Percentiles rank a stretch among this genome's conserved stretches.
These are phyloP conservation scores for Aleiodes testaceus DNA, from an alignment of 2,888 invertebrate species.

Conservation along the genomic window DNA sequence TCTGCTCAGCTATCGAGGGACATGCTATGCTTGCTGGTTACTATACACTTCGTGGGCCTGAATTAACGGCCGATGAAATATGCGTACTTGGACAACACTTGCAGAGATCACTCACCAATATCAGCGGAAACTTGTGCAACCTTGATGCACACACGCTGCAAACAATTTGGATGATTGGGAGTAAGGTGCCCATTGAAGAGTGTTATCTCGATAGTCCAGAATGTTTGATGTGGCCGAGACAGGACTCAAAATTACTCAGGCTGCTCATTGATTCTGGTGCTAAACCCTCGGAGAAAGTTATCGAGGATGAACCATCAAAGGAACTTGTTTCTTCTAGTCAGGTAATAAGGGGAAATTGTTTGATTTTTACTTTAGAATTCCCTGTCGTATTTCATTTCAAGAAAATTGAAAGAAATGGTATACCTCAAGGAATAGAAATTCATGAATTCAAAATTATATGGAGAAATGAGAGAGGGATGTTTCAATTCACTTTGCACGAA, in stretches of 20 bases:
- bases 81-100: constrained; percentile 78
- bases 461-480: background rate
- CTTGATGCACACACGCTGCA: constrained; percentile 80
- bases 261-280: constrained; percentile 85
- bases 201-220: constrained; percentile 69
- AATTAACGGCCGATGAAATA: constrained; percentile 82
- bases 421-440: background rate
- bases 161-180: constrained; percentile 84
- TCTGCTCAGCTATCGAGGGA: constrained; percentile 90
- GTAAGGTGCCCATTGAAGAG: constrained; percentile 74
- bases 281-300: constrained; percentile 72
- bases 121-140: constrained; percentile 62
- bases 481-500: background rate
- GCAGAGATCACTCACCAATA: constrained; percentile 65
- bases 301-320: constrained; percentile 71
- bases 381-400: too few relatives aligned
- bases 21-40: constrained; percentile 92
- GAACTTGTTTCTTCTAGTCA: constrained; percentile 72
- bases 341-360: constrained; percentile 55
- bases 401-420: background rate
- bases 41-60: constrained; percentile 82
- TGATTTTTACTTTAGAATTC: background rate
- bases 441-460: background rate
- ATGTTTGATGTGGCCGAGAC: constrained; percentile 72
- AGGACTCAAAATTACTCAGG: constrained; percentile 81